Conservation (phyloP, 2,797 vertebrate genomes). For the Amazona ochrocephala region DNA sequence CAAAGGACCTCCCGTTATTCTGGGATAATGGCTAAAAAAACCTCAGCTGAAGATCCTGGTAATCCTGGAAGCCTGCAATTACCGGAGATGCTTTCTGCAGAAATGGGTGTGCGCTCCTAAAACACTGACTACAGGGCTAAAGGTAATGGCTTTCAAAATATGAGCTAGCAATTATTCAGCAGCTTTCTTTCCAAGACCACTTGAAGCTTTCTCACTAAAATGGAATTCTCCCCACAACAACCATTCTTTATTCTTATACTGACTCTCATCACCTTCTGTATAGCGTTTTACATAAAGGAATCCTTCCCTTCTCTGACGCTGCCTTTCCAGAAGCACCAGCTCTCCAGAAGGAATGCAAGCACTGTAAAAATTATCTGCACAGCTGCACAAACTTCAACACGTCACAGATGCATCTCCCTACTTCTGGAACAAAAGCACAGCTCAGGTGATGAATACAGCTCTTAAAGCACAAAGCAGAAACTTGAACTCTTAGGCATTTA, state of each 20-base stretch:
- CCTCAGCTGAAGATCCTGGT: constrained; percentile 9
- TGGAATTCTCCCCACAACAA: not conserved
- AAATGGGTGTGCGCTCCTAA: not conserved
- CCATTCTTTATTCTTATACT: not conserved
- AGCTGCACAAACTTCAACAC: not conserved
- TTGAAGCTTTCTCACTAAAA: not conserved
- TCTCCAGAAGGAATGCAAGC: not conserved
- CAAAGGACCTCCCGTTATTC: not conserved
- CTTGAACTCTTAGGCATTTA: not conserved
- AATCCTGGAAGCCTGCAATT: constrained; percentile 28
- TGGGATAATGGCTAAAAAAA: constrained; percentile 18
- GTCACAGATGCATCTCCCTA: not conserved
- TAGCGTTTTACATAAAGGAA: not conserved
- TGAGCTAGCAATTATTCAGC: not conserved
- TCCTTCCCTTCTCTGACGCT: not conserved
- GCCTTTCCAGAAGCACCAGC: not conserved
- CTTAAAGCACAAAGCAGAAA: not conserved
- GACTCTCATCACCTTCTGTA: not conserved
- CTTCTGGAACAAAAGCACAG: not conserved
- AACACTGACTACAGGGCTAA: not conserved
- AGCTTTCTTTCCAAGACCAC: not conserved
- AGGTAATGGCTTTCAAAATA: constrained; percentile 15
- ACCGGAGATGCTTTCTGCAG: constrained; percentile 14
- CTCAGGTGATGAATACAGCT: not conserved
- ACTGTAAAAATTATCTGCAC: not conserved